These are phyloP conservation scores for Seriola rivoliana DNA, from an alignment of 2,113 vertebrate genomes.

Conservation along the genomic window DNA sequence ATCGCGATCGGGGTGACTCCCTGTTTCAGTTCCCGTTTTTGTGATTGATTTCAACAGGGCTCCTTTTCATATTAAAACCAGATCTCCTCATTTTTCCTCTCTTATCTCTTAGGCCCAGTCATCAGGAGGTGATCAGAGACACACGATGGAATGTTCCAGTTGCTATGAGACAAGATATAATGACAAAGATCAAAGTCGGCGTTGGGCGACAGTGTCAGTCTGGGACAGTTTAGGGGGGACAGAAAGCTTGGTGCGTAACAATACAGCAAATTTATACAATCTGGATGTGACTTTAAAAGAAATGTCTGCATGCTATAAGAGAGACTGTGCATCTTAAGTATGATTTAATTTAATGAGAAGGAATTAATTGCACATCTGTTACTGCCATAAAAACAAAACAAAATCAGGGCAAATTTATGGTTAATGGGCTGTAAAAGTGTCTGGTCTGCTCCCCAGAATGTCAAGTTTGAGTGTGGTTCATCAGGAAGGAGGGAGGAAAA, in stretches of 20 bases:
- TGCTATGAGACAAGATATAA: slow-evolving; percentile 49
- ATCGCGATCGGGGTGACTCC: slow-evolving; percentile 53
- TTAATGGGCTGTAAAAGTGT: slow-evolving; percentile 72
- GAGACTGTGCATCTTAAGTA: background rate
- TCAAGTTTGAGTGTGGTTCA: slow-evolving; percentile 45
- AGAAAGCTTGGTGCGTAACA: background rate
- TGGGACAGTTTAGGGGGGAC: slow-evolving; percentile 27
- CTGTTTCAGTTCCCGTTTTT: slow-evolving; percentile 42
- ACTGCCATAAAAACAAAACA: slow-evolving; percentile 57
- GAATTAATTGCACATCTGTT: slow-evolving; percentile 71
- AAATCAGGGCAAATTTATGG: slow-evolving; percentile 60
- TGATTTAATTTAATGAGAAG: slow-evolving; percentile 38
- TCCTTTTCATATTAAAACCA: slow-evolving; percentile 69
- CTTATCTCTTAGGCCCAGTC: slow-evolving; percentile 62
- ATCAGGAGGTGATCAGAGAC: slow-evolving; percentile 70
- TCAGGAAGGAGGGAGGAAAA: slow-evolving; percentile 20
- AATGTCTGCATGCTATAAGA: background rate
- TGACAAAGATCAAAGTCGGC: slow-evolving; percentile 41
- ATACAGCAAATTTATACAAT: slow-evolving; percentile 26
- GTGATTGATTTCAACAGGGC: slow-evolving; percentile 62
- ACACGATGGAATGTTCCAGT: slow-evolving; percentile 55
- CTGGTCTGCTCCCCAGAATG: slow-evolving; percentile 65
- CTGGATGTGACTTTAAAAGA: background rate
- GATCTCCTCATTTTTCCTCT: slow-evolving; percentile 45
- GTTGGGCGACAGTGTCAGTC: slow-evolving; percentile 26